phyloP scores from a whole-genome alignment of 2,797 vertebrate species.

The Xyrichtys novacula region DNA sequence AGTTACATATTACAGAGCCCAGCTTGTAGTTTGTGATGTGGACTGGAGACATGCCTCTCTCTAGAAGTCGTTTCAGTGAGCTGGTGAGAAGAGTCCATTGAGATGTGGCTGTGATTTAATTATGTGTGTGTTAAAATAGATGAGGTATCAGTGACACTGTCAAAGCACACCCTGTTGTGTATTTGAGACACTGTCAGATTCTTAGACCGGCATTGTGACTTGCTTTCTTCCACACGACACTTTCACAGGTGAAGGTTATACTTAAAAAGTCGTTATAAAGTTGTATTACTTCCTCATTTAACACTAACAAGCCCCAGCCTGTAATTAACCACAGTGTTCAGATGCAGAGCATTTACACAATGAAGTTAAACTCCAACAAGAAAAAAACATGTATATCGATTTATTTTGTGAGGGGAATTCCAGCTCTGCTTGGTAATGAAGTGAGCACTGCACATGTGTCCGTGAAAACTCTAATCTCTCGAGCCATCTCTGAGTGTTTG shows the following conservation, averaged over 20 bases:
- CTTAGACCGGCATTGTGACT: slow-evolving; percentile 15
- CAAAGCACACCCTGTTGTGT: slow-evolving; percentile 6
- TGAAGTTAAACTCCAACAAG: slow-evolving; percentile 2
- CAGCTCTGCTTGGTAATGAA: slow-evolving; percentile 15
- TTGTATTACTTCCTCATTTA: neutral
- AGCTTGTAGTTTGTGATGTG: slow-evolving; percentile 37
- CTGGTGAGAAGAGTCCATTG: slow-evolving; percentile 46
- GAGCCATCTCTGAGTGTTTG: slow-evolving; percentile 41
- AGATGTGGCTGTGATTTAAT: slow-evolving; percentile 65
- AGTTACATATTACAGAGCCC: slow-evolving; percentile 24
- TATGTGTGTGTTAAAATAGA: slow-evolving; percentile 61
- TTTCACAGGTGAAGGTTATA: slow-evolving; percentile 7
- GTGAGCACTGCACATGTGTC: slow-evolving; percentile 31
- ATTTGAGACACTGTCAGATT: slow-evolving; percentile 34
- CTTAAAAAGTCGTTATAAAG: neutral
- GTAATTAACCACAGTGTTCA: neutral
- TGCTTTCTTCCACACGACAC: slow-evolving; percentile 3
- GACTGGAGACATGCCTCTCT: slow-evolving; percentile 43
- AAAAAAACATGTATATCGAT: neutral
- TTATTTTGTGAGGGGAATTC: slow-evolving; percentile 40
- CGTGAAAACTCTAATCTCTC: slow-evolving; percentile 39
- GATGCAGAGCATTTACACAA: neutral
- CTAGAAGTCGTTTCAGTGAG: slow-evolving; percentile 52
- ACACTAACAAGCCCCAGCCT: neutral
- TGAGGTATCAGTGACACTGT: slow-evolving; percentile 25